These are phyloP conservation scores for Pseudomyrmex concolor DNA, from an alignment of 1,140 invertebrate species.

Conservation along the genomic window DNA sequence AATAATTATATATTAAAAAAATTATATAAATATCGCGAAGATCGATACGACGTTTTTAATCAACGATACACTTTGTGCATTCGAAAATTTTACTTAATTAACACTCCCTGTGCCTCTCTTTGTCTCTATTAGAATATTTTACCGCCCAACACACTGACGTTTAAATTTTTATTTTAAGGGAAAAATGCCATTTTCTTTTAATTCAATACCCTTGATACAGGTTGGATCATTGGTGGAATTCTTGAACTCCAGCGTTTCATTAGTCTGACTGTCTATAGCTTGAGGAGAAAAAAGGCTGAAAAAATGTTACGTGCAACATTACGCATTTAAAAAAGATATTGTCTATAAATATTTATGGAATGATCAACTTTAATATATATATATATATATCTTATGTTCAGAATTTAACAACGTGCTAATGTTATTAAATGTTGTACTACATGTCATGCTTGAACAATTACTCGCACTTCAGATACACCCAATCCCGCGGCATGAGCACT, in stretches of 20 bases:
- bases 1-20: slow-evolving; percentile 43
- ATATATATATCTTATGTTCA: slow-evolving; percentile 54
- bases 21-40: slow-evolving; percentile 24
- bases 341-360: slow-evolving; percentile 53
- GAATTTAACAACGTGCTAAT: slow-evolving; percentile 16
- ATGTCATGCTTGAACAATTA: slow-evolving; percentile 59
- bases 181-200: slow-evolving; percentile 28
- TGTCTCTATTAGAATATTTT: background rate
- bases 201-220: slow-evolving; percentile 36
- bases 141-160: slow-evolving; percentile 1
- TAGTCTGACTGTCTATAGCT: slow-evolving; percentile 77
- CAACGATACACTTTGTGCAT: background rate
- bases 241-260: slow-evolving; percentile 79
- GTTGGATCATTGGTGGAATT: slow-evolving; percentile 72
- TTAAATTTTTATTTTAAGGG: slow-evolving; percentile 21
- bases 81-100: slow-evolving; percentile 3
- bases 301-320: slow-evolving; percentile 76
- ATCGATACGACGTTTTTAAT: slow-evolving; percentile 7
- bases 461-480: slow-evolving; percentile 73
- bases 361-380: slow-evolving; percentile 64
- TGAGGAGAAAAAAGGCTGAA: slow-evolving; percentile 84
- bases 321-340: slow-evolving; percentile 68
- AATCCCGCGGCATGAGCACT: slow-evolving; percentile 26
- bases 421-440: slow-evolving; percentile 66
- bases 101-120: background rate